phyloP scores from a whole-genome alignment of 2,113 vertebrate genomes.

The Podiceps cristatus region DNA sequence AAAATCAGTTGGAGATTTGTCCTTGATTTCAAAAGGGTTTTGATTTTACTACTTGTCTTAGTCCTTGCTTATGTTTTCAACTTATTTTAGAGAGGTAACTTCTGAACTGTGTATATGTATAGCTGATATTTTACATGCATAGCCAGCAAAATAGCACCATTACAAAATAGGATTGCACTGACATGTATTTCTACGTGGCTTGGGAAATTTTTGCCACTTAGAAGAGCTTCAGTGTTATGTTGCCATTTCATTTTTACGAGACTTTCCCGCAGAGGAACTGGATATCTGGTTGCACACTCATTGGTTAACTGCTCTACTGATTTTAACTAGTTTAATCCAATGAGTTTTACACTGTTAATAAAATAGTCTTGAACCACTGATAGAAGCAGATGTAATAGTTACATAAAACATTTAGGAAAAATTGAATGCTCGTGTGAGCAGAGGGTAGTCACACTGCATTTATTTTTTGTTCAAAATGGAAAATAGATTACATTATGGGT shows the following conservation, averaged over 20 bases:
- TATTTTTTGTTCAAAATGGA: background rate
- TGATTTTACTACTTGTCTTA: background rate
- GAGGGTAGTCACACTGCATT: background rate
- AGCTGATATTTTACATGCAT: background rate
- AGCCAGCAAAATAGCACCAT: background rate
- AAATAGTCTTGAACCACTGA: background rate
- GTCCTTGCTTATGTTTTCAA: background rate
- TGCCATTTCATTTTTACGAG: background rate
- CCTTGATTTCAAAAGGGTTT: background rate
- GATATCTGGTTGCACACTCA: background rate
- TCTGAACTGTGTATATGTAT: background rate
- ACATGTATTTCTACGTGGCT: background rate
- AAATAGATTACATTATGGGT: background rate
- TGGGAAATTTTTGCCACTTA: background rate
- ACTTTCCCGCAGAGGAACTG: background rate
- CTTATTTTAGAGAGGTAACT: background rate
- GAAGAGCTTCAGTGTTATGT: background rate
- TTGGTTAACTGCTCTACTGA: background rate
- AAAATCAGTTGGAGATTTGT: background rate
- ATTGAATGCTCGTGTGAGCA: background rate
- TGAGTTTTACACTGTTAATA: background rate
- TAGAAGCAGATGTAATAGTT: background rate
- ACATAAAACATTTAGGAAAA: background rate
- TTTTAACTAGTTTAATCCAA: background rate
- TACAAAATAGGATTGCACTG: background rate